phyloP scores from a whole-genome alignment of 2,888 invertebrate genomes.

The Sphecodes monilicornis region DNA sequence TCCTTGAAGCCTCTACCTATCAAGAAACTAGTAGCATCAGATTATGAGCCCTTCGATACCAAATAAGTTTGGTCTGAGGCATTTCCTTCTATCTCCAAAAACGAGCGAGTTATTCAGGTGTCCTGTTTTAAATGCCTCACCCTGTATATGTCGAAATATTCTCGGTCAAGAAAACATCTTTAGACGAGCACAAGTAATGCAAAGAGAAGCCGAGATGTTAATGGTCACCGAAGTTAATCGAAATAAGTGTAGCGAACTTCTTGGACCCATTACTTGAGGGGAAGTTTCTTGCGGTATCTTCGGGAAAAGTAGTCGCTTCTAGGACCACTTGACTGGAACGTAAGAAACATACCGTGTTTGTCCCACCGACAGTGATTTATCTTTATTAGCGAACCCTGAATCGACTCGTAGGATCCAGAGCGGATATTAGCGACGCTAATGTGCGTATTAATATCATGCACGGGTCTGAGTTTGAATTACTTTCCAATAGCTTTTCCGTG shows the following conservation, averaged over 20 bases:
- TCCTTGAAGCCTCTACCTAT: too few species aligned
- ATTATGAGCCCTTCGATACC: too few species aligned
- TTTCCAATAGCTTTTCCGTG: neutral
- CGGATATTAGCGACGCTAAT: neutral
- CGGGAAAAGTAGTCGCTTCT: neutral
- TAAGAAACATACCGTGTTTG: neutral
- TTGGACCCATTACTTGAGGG: neutral
- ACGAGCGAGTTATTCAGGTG: too few species aligned
- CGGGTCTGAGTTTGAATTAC: neutral
- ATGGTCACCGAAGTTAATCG: neutral
- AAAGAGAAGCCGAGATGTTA: neutral
- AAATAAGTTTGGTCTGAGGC: too few species aligned
- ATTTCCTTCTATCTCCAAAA: too few species aligned
- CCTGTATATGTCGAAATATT: too few species aligned
- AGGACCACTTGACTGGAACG: neutral
- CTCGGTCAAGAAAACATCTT: neutral
- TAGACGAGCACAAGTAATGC: neutral
- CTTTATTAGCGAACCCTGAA: neutral
- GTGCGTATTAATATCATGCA: neutral
- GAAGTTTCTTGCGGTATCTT: neutral
- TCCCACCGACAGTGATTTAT: neutral
- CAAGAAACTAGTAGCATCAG: too few species aligned
- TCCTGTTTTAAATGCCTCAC: too few species aligned
- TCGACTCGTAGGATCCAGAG: neutral
- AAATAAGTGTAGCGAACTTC: constrained; percentile 2